Percentiles rank a stretch among this genome's conserved stretches.
Conservation (phyloP, 2,888 invertebrate genomes). For the Onchidella celtica region DNA sequence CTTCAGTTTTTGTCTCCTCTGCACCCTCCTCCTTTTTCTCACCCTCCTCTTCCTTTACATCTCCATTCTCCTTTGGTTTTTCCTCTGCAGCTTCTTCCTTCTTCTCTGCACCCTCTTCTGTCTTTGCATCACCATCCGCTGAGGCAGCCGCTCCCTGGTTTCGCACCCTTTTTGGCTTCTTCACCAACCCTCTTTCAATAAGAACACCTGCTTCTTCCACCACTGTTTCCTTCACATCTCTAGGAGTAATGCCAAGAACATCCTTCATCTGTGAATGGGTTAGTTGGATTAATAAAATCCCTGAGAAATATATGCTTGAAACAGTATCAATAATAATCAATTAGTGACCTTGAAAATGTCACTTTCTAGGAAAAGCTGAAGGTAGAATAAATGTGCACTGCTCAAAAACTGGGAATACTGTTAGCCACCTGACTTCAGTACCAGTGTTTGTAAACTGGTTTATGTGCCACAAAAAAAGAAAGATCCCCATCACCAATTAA, state of each 20-base stretch:
- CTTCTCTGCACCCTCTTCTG: conserved; percentile 42
- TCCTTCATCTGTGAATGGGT: conserved; percentile 80
- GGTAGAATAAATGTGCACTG: no score
- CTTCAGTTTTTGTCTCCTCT: conserved; percentile 31
- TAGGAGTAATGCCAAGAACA: conserved; percentile 80
- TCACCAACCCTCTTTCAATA: conserved; percentile 81
- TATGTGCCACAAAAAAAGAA: no score
- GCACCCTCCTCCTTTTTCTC: conserved; percentile 38
- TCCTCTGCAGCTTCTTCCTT: conserved; percentile 41
- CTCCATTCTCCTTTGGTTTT: conserved; percentile 45
- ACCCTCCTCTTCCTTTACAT: conserved; percentile 46
- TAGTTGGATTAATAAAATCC: no score
- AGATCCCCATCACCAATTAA: no score
- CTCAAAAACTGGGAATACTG: no score
- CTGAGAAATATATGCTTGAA: no score
- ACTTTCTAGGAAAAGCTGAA: no score
- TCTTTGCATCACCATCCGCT: conserved; percentile 20
- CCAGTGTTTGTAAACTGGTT: no score
- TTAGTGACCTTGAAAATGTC: no score
- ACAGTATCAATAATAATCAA: no score
- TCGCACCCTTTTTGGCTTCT: conserved; percentile 69
- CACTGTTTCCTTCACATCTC: conserved; percentile 80
- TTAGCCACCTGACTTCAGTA: no score
- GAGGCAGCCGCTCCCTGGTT: conserved; percentile 33
- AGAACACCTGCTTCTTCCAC: conserved; percentile 82